Base-by-base conservation (phyloP, 2,888 invertebrate genomes). In the Drosophila fulvimacula region DNA sequence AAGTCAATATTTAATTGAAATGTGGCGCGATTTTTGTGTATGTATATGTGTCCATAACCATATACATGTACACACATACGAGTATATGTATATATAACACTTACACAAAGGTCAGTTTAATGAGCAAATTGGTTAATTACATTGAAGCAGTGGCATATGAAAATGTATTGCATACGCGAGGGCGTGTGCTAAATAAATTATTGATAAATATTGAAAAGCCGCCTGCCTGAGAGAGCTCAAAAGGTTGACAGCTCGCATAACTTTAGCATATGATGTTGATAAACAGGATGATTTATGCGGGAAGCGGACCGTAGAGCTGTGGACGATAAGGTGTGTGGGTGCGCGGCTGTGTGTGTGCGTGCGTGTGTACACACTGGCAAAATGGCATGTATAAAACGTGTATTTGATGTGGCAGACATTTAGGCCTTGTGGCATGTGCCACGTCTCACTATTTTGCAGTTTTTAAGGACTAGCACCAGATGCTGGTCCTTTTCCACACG, bases 81-180 rank as follows among this genome's bases (percentile, higher is more conserved):
- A n/a, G n/a, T 15, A 13, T 19, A 15, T 17, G 1, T 19, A 30
- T 48, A 30, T 30, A 30, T n/a, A n/a, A 36, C 48, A 53, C 41
- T 39, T 55, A 73, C 67, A 88, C 74, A 86, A 80, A 82, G 81
- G 81, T 86, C 83, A 82, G 58, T 80, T 88, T 82, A 88, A 82
- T 88, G 79, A 88, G 82, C 87, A 81, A 82, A 77, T 88, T 86
- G 89, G 72, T 88, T 86, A 86, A 82, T 82, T 88, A 80, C 69
- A 72, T 70, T 76, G 61, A 42, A 48, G 57, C 36, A 46, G 46
- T 7, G 41, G 51, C 58, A 51, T 39, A 63, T 58, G 63, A 63
- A 79, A 62, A 62, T 62, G 49, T 69, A 55, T 65, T 53, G 69
- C 55, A 66, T 59, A 61, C 55, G 51, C 57, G 30, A 42, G 53